Conservation (phyloP, 2,888 invertebrate species). For the Watsonalla cultraria region DNA sequence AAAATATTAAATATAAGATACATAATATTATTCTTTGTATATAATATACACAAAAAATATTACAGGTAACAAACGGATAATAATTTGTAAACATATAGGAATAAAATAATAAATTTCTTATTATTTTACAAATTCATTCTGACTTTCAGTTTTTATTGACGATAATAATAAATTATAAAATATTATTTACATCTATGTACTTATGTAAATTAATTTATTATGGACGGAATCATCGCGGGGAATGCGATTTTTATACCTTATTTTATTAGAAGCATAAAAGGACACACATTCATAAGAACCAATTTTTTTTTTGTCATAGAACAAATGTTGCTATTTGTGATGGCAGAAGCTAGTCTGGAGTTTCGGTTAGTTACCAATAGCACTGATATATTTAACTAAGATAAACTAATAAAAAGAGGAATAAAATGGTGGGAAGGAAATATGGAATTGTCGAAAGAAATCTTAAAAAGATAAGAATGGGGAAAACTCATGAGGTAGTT, state of each 20-base stretch:
- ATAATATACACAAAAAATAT: conserved; percentile 13
- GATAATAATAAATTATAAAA: conserved; percentile 24
- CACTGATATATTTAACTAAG: too few species aligned
- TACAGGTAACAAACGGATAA: too few species aligned
- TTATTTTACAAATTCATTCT: too few species aligned
- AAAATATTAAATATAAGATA: conserved; percentile 1
- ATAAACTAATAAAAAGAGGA: too few species aligned
- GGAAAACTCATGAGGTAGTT: conserved; percentile 55
- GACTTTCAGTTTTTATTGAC: too few species aligned
- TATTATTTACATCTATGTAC: conserved; percentile 28
- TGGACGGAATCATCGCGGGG: conserved; percentile 44
- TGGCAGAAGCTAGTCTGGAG: too few species aligned
- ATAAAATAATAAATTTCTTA: too few species aligned
- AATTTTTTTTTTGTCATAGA: too few species aligned
- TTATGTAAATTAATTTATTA: conserved; percentile 45
- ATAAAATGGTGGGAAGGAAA: not conserved
- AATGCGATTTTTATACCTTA: conserved; percentile 18
- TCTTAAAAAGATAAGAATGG: conserved; percentile 21
- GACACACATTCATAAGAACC: too few species aligned
- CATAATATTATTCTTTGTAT: conserved; percentile 9
- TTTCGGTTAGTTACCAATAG: too few species aligned
- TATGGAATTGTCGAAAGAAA: conserved; percentile 2
- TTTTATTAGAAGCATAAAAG: conserved; percentile 2
- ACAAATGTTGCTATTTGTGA: too few species aligned
- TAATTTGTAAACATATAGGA: too few species aligned